Evolutionary conservation across 2,888 invertebrate species (phyloP).

Genomic region (Pegoplata infirma): DNA sequence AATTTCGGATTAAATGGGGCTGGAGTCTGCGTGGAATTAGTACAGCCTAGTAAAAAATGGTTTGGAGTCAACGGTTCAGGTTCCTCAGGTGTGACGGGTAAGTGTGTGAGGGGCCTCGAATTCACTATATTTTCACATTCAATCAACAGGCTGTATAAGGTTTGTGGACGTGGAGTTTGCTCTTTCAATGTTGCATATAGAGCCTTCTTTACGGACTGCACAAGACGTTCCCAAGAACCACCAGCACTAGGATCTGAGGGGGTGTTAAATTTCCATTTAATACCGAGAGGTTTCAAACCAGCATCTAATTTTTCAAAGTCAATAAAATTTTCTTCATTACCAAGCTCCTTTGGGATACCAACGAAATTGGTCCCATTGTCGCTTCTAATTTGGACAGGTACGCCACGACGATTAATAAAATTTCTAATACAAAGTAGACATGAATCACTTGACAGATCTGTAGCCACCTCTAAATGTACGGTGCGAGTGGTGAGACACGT

Average conservation of each 20-base stretch:
- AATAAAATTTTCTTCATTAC: not conserved
- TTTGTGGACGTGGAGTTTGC: not conserved
- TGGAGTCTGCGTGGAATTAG: slow-evolving; percentile 10
- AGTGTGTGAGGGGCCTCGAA: slow-evolving; percentile 45
- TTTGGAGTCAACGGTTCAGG: slow-evolving; percentile 46
- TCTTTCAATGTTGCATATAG: not conserved
- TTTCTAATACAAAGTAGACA: slow-evolving; percentile 52
- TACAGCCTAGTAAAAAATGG: slow-evolving; percentile 15
- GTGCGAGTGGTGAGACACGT: too few species aligned
- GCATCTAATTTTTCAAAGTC: not conserved
- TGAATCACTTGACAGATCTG: slow-evolving; percentile 52
- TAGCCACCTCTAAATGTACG: slow-evolving; percentile 49
- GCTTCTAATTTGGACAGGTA: slow-evolving; percentile 39
- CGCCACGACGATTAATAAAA: slow-evolving; percentile 52
- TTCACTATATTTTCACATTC: slow-evolving; percentile 57
- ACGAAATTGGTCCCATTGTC: slow-evolving; percentile 57
- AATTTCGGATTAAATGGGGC: not conserved
- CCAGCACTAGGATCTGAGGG: slow-evolving; percentile 18
- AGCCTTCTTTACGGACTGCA: not conserved
- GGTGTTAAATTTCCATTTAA: too few species aligned
- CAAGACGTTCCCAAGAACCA: not conserved
- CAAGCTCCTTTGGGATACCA: slow-evolving; percentile 20
- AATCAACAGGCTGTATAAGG: not conserved
- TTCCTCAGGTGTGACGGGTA: slow-evolving; percentile 33
- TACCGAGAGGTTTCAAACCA: slow-evolving; percentile 16